Conservation (phyloP, 92 coral and sea anemone species). For the Actinostola sp. region DNA sequence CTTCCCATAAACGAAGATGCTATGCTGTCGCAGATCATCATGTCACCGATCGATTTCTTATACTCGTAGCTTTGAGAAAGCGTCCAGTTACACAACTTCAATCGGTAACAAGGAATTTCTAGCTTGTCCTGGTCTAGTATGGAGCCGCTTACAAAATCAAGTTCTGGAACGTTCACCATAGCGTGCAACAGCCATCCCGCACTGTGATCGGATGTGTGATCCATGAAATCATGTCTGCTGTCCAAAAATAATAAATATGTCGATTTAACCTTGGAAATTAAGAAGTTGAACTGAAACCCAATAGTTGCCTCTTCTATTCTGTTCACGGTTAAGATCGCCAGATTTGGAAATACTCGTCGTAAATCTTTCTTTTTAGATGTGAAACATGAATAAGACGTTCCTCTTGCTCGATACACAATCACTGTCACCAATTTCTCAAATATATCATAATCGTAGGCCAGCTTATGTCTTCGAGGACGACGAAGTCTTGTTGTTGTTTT, state of each 20-base stretch:
- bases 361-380: not conserved
- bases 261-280: conserved; percentile 26
- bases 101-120: conserved; percentile 53
- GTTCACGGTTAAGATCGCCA: not conserved
- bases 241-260: conserved; percentile 58
- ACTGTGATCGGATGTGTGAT: conserved; percentile 33
- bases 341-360: not conserved
- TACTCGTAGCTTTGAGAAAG: conserved; percentile 66
- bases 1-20: conserved; percentile 50
- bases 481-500: no score
- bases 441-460: no score
- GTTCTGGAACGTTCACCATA: conserved; percentile 48
- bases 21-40: conserved; percentile 72
- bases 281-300: not conserved
- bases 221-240: conserved; percentile 8
- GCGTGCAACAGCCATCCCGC: conserved; percentile 42
- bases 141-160: conserved; percentile 72
- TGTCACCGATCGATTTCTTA: conserved; percentile 53
- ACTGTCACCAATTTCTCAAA: conserved; percentile 7
- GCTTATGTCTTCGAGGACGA: no score
- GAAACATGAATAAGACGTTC: not conserved
- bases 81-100: conserved; percentile 68
- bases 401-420: not conserved
- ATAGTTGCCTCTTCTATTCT: not conserved
- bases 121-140: conserved; percentile 33